Evolutionary conservation across 2,797 vertebrate species (phyloP).

Genomic region (Rhynchotus rufescens): DNA sequence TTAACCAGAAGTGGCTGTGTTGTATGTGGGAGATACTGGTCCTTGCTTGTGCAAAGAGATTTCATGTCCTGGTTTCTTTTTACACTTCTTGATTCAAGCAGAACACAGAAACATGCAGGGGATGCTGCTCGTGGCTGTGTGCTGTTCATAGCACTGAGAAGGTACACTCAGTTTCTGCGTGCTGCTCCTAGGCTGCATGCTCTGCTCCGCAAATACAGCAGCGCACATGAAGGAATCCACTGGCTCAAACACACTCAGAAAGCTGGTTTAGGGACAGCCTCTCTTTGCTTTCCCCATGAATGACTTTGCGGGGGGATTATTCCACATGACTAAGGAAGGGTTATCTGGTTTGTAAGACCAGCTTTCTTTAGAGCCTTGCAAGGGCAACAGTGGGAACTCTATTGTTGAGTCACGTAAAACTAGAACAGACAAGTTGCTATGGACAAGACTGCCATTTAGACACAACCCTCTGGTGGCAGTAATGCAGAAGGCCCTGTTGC

Average conservation of each 20-base stretch:
- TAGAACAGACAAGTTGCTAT: slow-evolving; percentile 24
- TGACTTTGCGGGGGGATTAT: slow-evolving; percentile 67
- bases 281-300: slow-evolving; percentile 71
- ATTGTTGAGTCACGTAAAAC: slow-evolving; percentile 57
- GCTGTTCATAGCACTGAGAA: background rate
- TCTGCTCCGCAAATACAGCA: slow-evolving; percentile 6
- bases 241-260: slow-evolving; percentile 23
- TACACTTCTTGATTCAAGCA: background rate
- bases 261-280: slow-evolving; percentile 67
- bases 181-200: background rate
- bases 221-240: slow-evolving; percentile 34
- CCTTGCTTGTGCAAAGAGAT: background rate
- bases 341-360: slow-evolving; percentile 64
- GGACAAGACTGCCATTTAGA: background rate
- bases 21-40: background rate
- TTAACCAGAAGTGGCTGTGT: background rate
- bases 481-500: background rate
- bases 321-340: slow-evolving; percentile 71
- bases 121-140: background rate
- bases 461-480: background rate
- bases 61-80: background rate
- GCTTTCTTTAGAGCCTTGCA: slow-evolving; percentile 63
- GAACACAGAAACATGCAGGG: background rate
- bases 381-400: slow-evolving; percentile 65
- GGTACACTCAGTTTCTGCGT: background rate